Evolutionary conservation across 1,140 invertebrate genomes (phyloP).

Genomic region (Lepidurus packardi): DNA sequence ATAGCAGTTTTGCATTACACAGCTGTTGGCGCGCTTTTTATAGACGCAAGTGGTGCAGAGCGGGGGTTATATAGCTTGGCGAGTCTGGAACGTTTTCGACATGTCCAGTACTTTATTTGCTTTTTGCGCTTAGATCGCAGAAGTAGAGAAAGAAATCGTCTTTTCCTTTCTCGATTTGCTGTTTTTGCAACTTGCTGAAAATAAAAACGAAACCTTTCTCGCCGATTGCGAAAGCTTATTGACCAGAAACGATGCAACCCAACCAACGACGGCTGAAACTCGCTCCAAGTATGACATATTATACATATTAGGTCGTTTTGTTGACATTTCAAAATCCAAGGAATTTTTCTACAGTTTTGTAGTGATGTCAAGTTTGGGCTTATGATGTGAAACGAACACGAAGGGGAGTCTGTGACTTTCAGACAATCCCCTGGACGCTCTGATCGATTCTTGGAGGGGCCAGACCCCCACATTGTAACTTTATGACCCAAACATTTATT

Average conservation of each 20-base stretch:
- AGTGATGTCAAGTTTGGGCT: no score
- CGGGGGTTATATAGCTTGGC: background rate
- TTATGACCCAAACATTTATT: background rate
- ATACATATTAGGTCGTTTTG: background rate
- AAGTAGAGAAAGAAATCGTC: no score
- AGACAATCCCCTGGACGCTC: background rate
- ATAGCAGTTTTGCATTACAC: background rate
- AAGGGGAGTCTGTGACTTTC: background rate
- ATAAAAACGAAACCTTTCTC: background rate
- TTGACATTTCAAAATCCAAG: background rate
- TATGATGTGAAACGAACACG: background rate
- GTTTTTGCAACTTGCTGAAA: no score
- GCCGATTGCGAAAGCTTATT: background rate
- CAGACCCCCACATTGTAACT: background rate
- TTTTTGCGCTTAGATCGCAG: no score
- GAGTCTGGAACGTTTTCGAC: background rate
- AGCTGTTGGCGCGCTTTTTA: slow-evolving; percentile 21
- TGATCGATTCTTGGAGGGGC: background rate
- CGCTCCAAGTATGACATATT: background rate
- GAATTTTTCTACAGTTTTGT: no score
- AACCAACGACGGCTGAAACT: background rate
- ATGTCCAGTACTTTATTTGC: background rate
- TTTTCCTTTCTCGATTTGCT: no score
- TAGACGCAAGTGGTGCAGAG: background rate
- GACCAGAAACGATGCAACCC: background rate